Evolutionary conservation across 2,113 vertebrate genomes (phyloP).

Genomic region (Bolborhynchus lineola): DNA sequence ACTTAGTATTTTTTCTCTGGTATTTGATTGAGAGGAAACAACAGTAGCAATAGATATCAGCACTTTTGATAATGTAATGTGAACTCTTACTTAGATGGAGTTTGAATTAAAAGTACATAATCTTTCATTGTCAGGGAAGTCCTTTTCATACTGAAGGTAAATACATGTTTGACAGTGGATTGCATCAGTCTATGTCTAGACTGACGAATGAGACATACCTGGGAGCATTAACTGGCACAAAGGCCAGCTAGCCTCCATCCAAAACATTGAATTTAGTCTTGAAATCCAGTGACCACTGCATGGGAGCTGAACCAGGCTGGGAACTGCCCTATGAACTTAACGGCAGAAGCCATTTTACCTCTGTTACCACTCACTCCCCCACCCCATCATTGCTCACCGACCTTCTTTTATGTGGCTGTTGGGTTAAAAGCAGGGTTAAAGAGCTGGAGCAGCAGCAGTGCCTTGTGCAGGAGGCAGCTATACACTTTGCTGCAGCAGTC

Average conservation of each 20-base stretch:
- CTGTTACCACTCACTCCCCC: accelerated
- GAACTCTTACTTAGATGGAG: background rate
- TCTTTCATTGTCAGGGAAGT: background rate
- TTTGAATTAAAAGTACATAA: background rate
- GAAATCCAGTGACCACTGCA: background rate
- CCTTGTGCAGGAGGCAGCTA: accelerated
- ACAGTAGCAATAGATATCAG: background rate
- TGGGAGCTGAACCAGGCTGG: background rate
- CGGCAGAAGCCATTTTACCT: background rate
- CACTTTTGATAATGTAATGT: background rate
- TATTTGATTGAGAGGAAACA: background rate
- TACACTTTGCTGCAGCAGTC: accelerated
- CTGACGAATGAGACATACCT: background rate
- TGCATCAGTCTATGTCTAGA: background rate
- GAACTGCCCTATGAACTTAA: background rate
- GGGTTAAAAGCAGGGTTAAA: background rate
- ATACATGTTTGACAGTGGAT: background rate
- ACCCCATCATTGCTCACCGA: accelerated
- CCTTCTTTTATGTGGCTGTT: background rate
- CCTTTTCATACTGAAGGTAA: background rate
- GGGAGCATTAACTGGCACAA: background rate
- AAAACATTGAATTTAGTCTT: background rate
- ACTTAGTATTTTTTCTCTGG: background rate
- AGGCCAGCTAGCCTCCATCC: background rate
- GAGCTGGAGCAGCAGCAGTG: accelerated